A percentile compares a stretch with the other conserved stretches of the same genome.
phyloP scores from a whole-genome alignment of 2,888 invertebrate species.

The Dicyrtomina minuta region DNA sequence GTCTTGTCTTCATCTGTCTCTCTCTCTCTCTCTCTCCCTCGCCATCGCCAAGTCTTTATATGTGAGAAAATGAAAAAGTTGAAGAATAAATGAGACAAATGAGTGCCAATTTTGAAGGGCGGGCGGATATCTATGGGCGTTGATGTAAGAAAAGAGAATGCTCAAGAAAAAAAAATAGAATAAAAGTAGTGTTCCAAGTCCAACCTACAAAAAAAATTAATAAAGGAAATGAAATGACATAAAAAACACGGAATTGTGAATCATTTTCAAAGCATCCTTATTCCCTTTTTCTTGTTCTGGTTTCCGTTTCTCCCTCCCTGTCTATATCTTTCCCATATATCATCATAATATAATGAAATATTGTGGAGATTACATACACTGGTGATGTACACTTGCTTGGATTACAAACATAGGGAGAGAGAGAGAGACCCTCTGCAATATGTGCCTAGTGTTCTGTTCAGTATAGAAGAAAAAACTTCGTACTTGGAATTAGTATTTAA shows the following conservation, averaged over 20 bases:
- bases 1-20: neutral
- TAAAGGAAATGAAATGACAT: slow-evolving; percentile 41
- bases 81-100: slow-evolving; percentile 52
- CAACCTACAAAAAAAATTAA: slow-evolving; percentile 36
- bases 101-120: slow-evolving; percentile 53
- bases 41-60: neutral
- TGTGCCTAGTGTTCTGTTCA: no score
- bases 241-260: slow-evolving; percentile 33
- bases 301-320: neutral
- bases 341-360: neutral
- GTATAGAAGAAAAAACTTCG: no score
- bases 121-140: slow-evolving; percentile 52
- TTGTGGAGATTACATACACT: slow-evolving; percentile 1
- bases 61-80: slow-evolving; percentile 41
- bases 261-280: slow-evolving; percentile 24
- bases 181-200: slow-evolving; percentile 30
- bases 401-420: neutral
- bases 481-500: no score
- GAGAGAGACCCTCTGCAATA: no score
- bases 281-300: neutral
- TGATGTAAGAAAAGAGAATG: slow-evolving; percentile 29
- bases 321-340: neutral
- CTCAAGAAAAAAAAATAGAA: slow-evolving; percentile 21
- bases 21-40: slow-evolving; percentile 14
- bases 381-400: neutral